Evolutionary conservation across 2,113 vertebrate species (phyloP).

Genomic region (Oncorhynchus mykiss): DNA sequence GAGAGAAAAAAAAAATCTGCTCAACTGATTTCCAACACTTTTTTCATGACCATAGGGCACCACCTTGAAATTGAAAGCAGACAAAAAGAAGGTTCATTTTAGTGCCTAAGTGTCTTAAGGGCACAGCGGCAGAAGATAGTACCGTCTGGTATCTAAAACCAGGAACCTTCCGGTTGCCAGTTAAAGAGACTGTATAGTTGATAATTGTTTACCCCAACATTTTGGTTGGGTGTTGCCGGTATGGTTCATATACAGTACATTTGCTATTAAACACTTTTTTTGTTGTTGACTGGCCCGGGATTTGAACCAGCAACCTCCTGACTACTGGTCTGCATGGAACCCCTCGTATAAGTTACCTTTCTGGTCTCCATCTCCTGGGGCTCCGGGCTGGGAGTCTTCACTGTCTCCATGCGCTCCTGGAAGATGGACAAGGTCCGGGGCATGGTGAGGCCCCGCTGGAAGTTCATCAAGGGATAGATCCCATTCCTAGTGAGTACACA

Average conservation of each 20-base stretch:
- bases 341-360: conserved; percentile 66
- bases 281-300: too few relatives aligned
- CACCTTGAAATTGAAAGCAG: background rate
- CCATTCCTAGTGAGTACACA: conserved; percentile 73
- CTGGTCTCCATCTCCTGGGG: conserved; percentile 83
- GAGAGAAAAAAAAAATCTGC: background rate
- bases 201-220: too few relatives aligned
- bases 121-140: too few relatives aligned
- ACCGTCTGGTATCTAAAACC: too few relatives aligned
- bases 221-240: too few relatives aligned
- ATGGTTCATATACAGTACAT: too few relatives aligned
- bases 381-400: conserved; percentile 82
- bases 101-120: background rate
- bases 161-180: too few relatives aligned
- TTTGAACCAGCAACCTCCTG: too few relatives aligned
- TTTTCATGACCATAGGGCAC: background rate
- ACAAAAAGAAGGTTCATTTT: background rate
- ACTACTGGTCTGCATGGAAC: too few relatives aligned
- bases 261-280: too few relatives aligned
- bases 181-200: too few relatives aligned
- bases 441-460: conserved; percentile 76
- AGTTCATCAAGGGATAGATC: conserved; percentile 88
- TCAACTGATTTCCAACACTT: background rate
- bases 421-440: conserved; percentile 74
- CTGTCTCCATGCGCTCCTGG: conserved; percentile 78